Evolutionary conservation across 2,113 vertebrate species (phyloP).

Genomic region (Suricata suricatta): DNA sequence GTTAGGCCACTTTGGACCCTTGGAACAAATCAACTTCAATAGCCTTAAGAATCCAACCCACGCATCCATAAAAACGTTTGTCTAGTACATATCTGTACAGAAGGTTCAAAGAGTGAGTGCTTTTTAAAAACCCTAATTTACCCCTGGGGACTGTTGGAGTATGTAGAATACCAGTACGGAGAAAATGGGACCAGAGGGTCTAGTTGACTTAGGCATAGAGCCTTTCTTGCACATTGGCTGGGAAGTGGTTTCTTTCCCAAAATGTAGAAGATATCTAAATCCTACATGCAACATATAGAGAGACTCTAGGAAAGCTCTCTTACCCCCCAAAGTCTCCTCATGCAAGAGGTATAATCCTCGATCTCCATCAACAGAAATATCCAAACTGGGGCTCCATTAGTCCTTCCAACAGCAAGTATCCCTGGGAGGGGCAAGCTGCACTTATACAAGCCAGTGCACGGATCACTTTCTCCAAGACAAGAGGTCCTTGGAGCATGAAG

Average conservation of each 20-base stretch:
- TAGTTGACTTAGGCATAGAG: not conserved
- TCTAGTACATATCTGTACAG: not conserved
- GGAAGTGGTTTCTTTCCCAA: not conserved
- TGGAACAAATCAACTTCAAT: not conserved
- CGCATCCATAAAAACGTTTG: not conserved
- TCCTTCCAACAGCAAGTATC: not conserved
- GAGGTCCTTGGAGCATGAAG: not conserved
- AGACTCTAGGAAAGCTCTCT: not conserved
- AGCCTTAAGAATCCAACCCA: not conserved
- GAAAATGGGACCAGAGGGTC: not conserved
- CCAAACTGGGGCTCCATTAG: too few species aligned
- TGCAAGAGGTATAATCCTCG: not conserved
- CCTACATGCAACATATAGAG: not conserved
- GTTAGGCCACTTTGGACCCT: not conserved
- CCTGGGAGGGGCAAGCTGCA: not conserved
- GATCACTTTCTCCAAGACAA: not conserved
- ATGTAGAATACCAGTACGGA: not conserved
- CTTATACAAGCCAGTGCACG: too few species aligned
- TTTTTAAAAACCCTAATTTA: not conserved
- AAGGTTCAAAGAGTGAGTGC: not conserved
- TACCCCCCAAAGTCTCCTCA: not conserved
- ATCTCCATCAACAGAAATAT: not conserved
- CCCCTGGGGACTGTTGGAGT: not conserved
- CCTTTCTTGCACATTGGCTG: not conserved
- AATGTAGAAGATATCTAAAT: not conserved